Evolutionary conservation across 2,888 invertebrate species (phyloP).

Genomic region (Drosophila barbarae): DNA sequence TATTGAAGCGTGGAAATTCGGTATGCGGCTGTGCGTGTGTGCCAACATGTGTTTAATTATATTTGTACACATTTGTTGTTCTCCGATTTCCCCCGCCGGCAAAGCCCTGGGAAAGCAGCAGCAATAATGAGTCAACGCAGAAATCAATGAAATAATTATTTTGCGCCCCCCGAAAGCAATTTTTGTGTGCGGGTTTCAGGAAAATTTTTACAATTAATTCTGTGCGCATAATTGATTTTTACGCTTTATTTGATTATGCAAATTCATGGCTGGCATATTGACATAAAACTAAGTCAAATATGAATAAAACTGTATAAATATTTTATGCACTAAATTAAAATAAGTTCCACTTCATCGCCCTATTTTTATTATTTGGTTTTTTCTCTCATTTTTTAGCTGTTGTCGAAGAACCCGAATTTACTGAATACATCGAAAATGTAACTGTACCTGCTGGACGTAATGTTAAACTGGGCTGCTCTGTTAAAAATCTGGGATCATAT

Average conservation of each 20-base stretch:
- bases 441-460: constrained; percentile 91
- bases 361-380: constrained; percentile 57
- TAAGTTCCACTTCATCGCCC: background rate
- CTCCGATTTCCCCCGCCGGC: constrained; percentile 9
- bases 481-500: constrained; percentile 93
- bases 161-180: constrained; percentile 28
- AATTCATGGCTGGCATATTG: constrained; percentile 25
- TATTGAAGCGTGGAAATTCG: constrained; percentile 19
- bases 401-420: constrained; percentile 92
- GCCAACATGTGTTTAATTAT: constrained; percentile 38
- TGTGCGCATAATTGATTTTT: constrained; percentile 46
- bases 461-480: constrained; percentile 93
- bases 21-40: constrained; percentile 3
- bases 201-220: constrained; percentile 45
- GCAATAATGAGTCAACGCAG: constrained; percentile 37
- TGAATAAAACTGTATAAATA: constrained; percentile 24
- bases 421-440: constrained; percentile 93
- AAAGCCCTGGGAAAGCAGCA: constrained; percentile 7
- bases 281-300: constrained; percentile 28
- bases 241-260: constrained; percentile 45
- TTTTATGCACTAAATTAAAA: constrained; percentile 33
- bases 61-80: constrained; percentile 27
- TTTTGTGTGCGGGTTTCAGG: constrained; percentile 7
- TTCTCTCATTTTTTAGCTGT: constrained; percentile 81
- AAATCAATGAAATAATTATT: constrained; percentile 43